Percentiles rank a stretch among this genome's conserved stretches.
phyloP scores from a whole-genome alignment of 2,113 vertebrate species.

The Tachysurus vachellii region DNA sequence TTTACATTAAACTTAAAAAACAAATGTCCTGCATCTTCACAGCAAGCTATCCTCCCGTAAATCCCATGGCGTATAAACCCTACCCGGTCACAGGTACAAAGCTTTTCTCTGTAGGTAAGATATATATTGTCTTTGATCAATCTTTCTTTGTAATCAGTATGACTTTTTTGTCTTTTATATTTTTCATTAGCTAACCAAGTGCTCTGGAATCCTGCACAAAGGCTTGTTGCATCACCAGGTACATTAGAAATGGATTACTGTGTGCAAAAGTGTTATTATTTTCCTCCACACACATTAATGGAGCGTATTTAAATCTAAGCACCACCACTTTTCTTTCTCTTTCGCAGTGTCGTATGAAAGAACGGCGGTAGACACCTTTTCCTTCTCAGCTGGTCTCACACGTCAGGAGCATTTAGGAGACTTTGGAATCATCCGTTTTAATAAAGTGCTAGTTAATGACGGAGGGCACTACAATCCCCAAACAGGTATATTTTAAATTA shows the following conservation, averaged over 20 bases:
- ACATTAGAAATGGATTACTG: constrained; percentile 30
- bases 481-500: constrained; percentile 74
- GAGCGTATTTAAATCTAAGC: neutral
- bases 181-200: constrained; percentile 58
- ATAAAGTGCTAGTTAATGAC: constrained; percentile 92
- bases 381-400: constrained; percentile 91
- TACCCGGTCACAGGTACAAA: constrained; percentile 61
- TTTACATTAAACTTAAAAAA: neutral
- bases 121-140: neutral
- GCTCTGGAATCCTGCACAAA: constrained; percentile 56
- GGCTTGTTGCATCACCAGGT: constrained; percentile 64
- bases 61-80: constrained; percentile 61
- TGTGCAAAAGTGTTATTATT: neutral
- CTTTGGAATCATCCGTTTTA: constrained; percentile 83
- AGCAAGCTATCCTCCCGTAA: constrained; percentile 65
- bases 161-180: neutral
- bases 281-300: neutral
- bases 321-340: neutral
- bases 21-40: neutral
- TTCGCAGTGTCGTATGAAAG: constrained; percentile 54
- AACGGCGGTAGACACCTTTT: constrained; percentile 71
- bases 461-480: constrained; percentile 85
- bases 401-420: constrained; percentile 75
- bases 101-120: neutral
- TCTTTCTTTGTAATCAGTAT: constrained; percentile 5